Evolutionary conservation across 2,888 invertebrate species (phyloP), one percentile per base, ranked within the genome.

Genomic region (Meghimatium bilineatum): DNA sequence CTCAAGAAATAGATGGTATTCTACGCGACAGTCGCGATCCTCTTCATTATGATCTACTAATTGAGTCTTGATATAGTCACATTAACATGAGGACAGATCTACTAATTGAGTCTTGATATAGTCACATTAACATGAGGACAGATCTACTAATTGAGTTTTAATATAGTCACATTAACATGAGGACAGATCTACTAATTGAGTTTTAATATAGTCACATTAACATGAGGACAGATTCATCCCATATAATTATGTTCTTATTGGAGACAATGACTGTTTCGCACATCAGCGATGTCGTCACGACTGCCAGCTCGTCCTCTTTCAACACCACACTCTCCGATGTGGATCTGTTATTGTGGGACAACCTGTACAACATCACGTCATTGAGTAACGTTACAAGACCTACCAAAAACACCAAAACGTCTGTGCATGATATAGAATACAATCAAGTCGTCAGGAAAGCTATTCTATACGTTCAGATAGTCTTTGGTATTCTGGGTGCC

Each of bases 351-450:
- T 34, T 56, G n/a, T 71, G 80, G 69, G 56, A 34, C 6, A 49
- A 23, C 34, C 17, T 44, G 26, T 69, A 38, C 66, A 74, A 74
- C 66, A 12, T 72, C 12, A n/a, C 66, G 0, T 34, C 76, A 23
- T 0, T 14, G 20, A 29, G 10, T 36, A 77, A 75, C 76, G 34
- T 17, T 3, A 81, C 71, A 12, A 32, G 26, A 23, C 29, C 32
- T 26, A 60, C n/a, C n/a, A 32, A 66, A 12, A 74, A 75, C n/a
- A 32, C 23, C 26, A 74, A 82, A 29, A 72, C 26, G 14, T 88
- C 87, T 44, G 91, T 92, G 6, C 90, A 91, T 74, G 92, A 93
- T 86, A 91, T 90, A 29, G 80, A 85, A 69, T 91, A 91, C 77
- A 88, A 92, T 86, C 85, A 88, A 78, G 81, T 85, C 12, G 82